phyloP scores from a whole-genome alignment of 2,113 vertebrate genomes.

The Myodes glareolus region DNA sequence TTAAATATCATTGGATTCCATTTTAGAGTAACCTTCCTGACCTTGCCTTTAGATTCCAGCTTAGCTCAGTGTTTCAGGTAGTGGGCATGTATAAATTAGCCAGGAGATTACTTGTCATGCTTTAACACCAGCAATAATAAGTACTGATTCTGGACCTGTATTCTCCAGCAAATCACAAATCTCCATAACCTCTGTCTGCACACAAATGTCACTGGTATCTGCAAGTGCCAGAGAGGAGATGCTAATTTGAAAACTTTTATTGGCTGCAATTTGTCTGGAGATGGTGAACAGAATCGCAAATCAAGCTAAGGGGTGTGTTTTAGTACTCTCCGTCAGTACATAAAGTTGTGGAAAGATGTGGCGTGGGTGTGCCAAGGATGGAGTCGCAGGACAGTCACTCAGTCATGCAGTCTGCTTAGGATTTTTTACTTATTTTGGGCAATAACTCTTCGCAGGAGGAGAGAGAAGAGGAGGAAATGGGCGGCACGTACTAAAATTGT shows the following conservation, averaged over 20 bases:
- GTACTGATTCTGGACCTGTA: slow-evolving; percentile 56
- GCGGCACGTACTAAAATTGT: slow-evolving; percentile 31
- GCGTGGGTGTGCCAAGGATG: neutral
- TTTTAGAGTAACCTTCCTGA: slow-evolving; percentile 68
- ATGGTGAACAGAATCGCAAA: slow-evolving; percentile 62
- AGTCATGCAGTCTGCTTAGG: neutral
- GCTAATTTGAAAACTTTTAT: slow-evolving; percentile 72
- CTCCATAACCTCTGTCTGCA: slow-evolving; percentile 68
- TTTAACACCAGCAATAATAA: slow-evolving; percentile 70
- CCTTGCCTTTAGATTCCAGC: slow-evolving; percentile 67
- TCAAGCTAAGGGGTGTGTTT: slow-evolving; percentile 9
- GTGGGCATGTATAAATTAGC: slow-evolving; percentile 72
- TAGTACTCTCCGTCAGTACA: neutral
- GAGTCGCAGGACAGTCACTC: neutral
- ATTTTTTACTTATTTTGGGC: slow-evolving; percentile 11
- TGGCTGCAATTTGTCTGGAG: slow-evolving; percentile 66
- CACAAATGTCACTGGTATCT: slow-evolving; percentile 65
- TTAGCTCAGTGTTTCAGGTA: slow-evolving; percentile 57
- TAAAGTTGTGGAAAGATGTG: slow-evolving; percentile 31
- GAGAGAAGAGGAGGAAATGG: neutral
- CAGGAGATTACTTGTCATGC: slow-evolving; percentile 62
- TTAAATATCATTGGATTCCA: slow-evolving; percentile 67
- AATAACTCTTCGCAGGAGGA: neutral
- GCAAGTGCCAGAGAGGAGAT: slow-evolving; percentile 53
- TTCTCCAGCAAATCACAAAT: slow-evolving; percentile 61